Evolutionary conservation across 1,140 invertebrate species (phyloP).

Genomic region (Riptortus pedestris): DNA sequence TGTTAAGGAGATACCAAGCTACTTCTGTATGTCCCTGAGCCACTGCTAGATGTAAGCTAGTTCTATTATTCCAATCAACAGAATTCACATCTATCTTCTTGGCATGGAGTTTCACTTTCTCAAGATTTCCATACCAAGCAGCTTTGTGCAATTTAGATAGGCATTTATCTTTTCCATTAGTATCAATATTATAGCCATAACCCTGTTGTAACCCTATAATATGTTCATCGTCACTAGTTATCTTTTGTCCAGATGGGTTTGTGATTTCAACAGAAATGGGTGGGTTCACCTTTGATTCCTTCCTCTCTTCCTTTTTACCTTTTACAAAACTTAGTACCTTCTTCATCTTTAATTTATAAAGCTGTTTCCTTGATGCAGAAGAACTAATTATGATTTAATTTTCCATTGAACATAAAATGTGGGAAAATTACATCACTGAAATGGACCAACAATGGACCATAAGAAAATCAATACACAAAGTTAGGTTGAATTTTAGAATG

Average conservation of each 20-base stretch:
- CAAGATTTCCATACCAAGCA: conserved; percentile 35
- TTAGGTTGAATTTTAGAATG: too few species aligned
- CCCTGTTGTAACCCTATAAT: conserved; percentile 30
- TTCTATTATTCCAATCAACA: conserved; percentile 33
- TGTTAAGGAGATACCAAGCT: conserved; percentile 33
- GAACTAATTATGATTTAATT: too few species aligned
- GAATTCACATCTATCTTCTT: conserved; percentile 34
- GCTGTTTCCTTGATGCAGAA: too few species aligned
- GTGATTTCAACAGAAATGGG: conserved; percentile 32
- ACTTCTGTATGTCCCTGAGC: conserved; percentile 35
- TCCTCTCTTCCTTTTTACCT: conserved; percentile 33
- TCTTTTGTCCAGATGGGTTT: conserved; percentile 28
- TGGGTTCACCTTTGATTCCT: conserved; percentile 29
- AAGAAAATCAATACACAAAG: too few species aligned
- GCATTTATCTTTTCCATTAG: conserved; percentile 34
- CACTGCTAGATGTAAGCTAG: conserved; percentile 35
- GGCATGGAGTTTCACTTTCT: conserved; percentile 32
- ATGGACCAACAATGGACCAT: too few species aligned
- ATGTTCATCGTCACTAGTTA: conserved; percentile 31
- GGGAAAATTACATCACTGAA: too few species aligned
- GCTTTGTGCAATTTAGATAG: conserved; percentile 36
- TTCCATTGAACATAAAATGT: too few species aligned
- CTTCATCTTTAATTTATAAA: conserved; percentile 34
- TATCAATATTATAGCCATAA: conserved; percentile 33
- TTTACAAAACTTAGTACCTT: conserved; percentile 36